phyloP scores from a whole-genome alignment of 2,113 vertebrate genomes.

The Grammomys dolichurus region DNA sequence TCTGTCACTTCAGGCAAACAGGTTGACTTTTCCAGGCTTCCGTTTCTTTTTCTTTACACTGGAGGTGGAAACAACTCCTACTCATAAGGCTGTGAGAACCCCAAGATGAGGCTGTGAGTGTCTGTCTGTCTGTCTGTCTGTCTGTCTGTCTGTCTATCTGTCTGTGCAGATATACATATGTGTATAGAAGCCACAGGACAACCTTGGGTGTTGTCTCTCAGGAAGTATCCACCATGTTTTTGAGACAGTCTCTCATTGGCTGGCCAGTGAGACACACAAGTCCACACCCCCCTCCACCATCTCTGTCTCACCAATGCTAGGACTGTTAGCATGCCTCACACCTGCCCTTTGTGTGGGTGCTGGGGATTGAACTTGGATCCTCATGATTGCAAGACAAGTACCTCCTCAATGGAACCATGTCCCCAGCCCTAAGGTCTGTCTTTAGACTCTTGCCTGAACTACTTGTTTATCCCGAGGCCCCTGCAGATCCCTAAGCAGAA shows the following conservation, averaged over 20 bases:
- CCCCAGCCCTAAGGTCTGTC: not conserved
- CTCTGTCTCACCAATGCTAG: not conserved
- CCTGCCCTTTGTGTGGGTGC: not conserved
- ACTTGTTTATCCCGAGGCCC: not conserved
- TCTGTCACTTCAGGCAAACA: not conserved
- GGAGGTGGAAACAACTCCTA: rapidly evolving
- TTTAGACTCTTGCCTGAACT: not conserved
- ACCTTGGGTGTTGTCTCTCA: not conserved
- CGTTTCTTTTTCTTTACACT: not conserved
- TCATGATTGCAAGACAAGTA: not conserved
- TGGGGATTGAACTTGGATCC: not conserved
- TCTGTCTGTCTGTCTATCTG: rapidly evolving
- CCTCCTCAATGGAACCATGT: not conserved
- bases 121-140: not conserved
- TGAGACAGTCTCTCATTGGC: not conserved
- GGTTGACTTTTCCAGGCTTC: not conserved
- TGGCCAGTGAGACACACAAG: not conserved
- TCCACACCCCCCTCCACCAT: rapidly evolving
- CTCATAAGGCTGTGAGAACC: not conserved
- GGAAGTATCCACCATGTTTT: not conserved
- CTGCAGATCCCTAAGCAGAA: not conserved
- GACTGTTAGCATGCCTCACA: not conserved
- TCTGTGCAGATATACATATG: not conserved
- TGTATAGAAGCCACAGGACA: not conserved
- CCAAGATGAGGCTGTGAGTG: rapidly evolving